Evolutionary conservation across 1,140 invertebrate species (phyloP), one percentile per base, ranked within the genome.

Genomic region (Campoletis sonorensis): DNA sequence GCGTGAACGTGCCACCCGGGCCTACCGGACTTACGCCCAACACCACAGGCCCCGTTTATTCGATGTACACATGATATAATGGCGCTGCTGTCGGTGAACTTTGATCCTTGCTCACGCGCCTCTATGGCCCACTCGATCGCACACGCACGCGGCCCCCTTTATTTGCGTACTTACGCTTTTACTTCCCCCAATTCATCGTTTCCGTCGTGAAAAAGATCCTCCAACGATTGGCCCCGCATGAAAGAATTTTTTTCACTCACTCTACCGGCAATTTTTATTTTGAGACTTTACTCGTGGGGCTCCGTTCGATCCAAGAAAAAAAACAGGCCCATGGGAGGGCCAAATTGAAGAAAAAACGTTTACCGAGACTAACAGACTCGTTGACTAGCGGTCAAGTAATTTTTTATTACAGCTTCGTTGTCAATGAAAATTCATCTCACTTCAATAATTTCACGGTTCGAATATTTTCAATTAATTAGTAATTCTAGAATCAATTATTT

Each of bases 91-190:
- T 72, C 80, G 82, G 83, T 81, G 76, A 79, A 79, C 82, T 84
- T 84, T 84, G 80, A 84, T 84, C 82, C 79, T 75, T 21, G 45
- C 82, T 45, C 82, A 16, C 51, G 64, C 80, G 79, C 79, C 71
- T 23, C 0, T 64, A 64, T 21, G 54, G 26, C 73, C 73, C 73
- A 37, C 61, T 37, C 54, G 51, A 77, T 16, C 27, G 27, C 16
- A 30, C 49, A 23, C 18, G 54, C 18, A 10, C 51, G 15, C 3
- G 18, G 61, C 61, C 61, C 61, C 61, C 61, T 15, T 49, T 72
- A 45, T 49, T 49, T 15, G 21, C 23, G 23, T 40, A n/a, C 40
- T 49, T 26, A 49, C 73, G 73, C 4, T 54, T n/a, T n/a, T 21
- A 54, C n/a, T 54, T n/a, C 51, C 51, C 51, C 18, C 51, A 18